Conservation (phyloP, 1,140 invertebrate genomes). For the Lucilia cuprina region DNA sequence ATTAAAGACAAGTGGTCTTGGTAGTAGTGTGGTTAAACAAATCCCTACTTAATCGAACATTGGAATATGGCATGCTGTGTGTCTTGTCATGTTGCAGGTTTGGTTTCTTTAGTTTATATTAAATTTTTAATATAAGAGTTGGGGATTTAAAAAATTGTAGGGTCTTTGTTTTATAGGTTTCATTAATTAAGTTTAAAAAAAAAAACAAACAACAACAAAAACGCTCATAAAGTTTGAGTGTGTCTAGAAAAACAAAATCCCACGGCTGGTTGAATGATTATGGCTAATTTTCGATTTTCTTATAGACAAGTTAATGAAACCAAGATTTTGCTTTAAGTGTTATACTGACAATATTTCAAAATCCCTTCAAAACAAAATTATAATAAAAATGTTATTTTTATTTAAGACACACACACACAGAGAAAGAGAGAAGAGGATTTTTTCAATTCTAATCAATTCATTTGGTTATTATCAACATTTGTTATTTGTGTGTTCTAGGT, state of each 20-base stretch:
- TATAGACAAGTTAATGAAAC: background rate
- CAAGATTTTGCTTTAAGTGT: background rate
- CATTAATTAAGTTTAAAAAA: background rate
- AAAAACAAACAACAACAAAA: background rate
- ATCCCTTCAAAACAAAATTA: background rate
- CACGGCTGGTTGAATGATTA: background rate
- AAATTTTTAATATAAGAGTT: background rate
- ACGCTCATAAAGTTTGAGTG: too few species aligned
- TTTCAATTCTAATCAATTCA: background rate
- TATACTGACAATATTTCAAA: background rate
- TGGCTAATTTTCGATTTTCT: background rate
- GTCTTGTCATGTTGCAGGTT: background rate
- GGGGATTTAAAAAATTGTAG: background rate
- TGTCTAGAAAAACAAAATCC: background rate
- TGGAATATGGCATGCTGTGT: background rate
- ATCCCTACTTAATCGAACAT: background rate
- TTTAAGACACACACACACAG: background rate
- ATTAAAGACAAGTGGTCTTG: background rate
- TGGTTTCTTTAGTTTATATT: background rate
- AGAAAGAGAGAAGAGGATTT: background rate
- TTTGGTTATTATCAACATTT: background rate
- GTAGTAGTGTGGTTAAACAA: background rate
- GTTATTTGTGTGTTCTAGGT: background rate
- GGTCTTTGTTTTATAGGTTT: conserved; percentile 8
- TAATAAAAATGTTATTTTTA: background rate